Percentiles rank a stretch among this genome's conserved stretches.
These are phyloP conservation scores for Sceloporus tristichus DNA, from an alignment of 2,113 vertebrate genomes.

Conservation along the genomic window DNA sequence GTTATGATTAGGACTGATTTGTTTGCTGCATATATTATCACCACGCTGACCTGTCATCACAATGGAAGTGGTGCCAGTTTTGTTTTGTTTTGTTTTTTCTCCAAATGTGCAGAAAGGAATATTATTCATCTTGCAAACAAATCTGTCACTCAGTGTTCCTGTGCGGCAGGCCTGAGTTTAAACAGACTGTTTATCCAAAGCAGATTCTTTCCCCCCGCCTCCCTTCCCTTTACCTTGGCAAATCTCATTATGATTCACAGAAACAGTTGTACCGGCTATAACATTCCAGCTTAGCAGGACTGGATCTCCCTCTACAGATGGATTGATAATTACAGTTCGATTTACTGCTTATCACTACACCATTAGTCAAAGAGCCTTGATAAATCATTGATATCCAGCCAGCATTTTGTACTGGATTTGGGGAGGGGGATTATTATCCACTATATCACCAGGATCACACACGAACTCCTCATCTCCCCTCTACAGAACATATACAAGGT, in stretches of 20 bases:
- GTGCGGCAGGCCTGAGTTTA: constrained; percentile 48
- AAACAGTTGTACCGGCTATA: constrained; percentile 42
- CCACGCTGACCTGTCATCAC: constrained; percentile 34
- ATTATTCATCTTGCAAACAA: constrained; percentile 51
- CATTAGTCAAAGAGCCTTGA: constrained; percentile 62
- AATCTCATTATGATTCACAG: constrained; percentile 56
- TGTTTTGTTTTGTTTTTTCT: neutral
- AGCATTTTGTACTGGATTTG: constrained; percentile 58
- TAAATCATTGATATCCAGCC: constrained; percentile 57
- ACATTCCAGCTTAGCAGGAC: constrained; percentile 31
- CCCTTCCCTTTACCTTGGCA: constrained; percentile 44
- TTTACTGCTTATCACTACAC: constrained; percentile 64
- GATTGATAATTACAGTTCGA: constrained; percentile 60
- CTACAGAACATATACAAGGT: constrained; percentile 44
- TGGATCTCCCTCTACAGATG: constrained; percentile 55
- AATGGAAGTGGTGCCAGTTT: constrained; percentile 21
- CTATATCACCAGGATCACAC: constrained; percentile 63
- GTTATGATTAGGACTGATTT: constrained; percentile 10
- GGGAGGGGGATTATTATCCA: constrained; percentile 61
- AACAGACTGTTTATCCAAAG: constrained; percentile 61
- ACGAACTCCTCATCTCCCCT: constrained; percentile 30
- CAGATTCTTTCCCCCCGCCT: constrained; percentile 5
- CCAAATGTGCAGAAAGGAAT: constrained; percentile 34
- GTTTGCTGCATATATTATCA: constrained; percentile 6
- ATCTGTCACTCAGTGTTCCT: constrained; percentile 48